Conservation (phyloP, 2,113 vertebrate species). For the Dasyurus viverrinus region DNA sequence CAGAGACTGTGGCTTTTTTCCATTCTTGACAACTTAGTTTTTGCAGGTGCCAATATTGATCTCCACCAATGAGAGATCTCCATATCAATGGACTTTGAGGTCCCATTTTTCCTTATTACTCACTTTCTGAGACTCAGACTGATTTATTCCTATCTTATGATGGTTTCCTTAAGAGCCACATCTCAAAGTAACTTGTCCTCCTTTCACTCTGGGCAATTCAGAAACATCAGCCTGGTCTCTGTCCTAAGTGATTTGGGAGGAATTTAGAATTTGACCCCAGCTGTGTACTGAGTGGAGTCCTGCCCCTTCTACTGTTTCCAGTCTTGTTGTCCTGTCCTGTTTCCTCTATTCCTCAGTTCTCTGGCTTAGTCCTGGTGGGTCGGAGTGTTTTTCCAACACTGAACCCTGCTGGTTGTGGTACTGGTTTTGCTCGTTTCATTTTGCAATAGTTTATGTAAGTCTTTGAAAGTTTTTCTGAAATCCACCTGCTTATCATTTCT, state of each 20-base stretch:
- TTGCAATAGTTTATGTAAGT: not conserved
- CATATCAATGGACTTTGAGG: not conserved
- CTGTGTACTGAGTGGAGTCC: not conserved
- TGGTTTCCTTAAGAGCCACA: not conserved
- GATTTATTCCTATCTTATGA: not conserved
- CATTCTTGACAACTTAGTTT: not conserved
- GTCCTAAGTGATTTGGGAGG: too few species aligned
- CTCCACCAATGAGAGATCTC: not conserved
- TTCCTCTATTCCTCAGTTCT: not conserved
- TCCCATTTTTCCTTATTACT: not conserved
- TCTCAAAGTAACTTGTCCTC: not conserved
- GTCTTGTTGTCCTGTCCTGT: not conserved
- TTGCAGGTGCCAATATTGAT: not conserved
- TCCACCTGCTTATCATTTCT: not conserved
- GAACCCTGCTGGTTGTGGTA: too few species aligned
- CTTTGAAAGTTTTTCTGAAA: not conserved
- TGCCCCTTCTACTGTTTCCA: not conserved
- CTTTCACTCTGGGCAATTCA: not conserved
- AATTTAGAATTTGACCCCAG: not conserved
- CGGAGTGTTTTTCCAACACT: too few species aligned
- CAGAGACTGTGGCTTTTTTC: too few species aligned
- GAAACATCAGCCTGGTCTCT: not conserved
- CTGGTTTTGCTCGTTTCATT: not conserved
- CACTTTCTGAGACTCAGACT: not conserved
- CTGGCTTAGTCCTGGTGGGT: too few species aligned